These are phyloP conservation scores for Cataglyphis altisquamis DNA, from an alignment of 2,888 invertebrate species.

Conservation along the genomic window DNA sequence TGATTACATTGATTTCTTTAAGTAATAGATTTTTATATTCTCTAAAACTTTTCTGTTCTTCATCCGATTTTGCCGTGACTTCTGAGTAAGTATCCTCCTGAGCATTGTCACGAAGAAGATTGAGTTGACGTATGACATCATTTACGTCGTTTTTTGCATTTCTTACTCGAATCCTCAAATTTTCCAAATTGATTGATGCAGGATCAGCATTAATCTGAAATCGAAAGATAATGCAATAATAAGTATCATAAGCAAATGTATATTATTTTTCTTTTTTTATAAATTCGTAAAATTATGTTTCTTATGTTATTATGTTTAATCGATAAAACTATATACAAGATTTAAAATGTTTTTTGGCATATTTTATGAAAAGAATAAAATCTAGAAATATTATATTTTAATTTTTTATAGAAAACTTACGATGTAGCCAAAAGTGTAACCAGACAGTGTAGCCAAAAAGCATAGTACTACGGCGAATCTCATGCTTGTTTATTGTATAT, in stretches of 20 bases:
- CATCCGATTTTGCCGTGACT: neutral
- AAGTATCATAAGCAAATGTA: neutral
- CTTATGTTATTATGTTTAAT: neutral
- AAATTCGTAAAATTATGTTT: neutral
- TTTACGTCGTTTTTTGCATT: neutral
- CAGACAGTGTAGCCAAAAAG: conserved; percentile 15
- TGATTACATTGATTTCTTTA: conserved; percentile 8
- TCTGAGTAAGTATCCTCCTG: neutral
- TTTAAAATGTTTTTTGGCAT: neutral
- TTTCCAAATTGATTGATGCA: neutral
- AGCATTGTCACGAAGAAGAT: neutral
- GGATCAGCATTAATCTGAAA: neutral
- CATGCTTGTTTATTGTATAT: conserved; percentile 7
- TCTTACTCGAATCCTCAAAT: neutral
- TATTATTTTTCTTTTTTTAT: neutral
- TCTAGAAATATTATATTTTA: neutral
- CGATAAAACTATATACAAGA: neutral
- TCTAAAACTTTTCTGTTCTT: neutral
- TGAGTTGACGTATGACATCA: neutral
- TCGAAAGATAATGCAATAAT: neutral
- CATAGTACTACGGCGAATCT: conserved; percentile 15
- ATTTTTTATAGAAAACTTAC: conserved; percentile 44
- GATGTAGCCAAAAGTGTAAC: neutral
- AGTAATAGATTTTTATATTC: neutral
- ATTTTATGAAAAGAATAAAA: neutral